These are phyloP conservation scores for Drosophila orosa DNA, from an alignment of 1,140 invertebrate species.

Conservation along the genomic window DNA sequence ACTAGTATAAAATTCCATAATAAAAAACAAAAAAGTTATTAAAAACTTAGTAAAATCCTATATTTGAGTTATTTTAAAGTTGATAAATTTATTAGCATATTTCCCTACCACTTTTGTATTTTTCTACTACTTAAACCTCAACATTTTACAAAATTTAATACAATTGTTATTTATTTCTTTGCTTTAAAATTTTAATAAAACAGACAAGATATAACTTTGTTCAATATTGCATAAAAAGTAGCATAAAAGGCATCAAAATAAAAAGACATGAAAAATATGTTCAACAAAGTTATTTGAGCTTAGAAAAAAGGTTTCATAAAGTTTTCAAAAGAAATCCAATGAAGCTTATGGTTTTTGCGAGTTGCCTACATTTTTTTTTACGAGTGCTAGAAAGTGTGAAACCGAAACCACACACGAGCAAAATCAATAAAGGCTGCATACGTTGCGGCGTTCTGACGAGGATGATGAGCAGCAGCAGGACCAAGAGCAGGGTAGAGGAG, in stretches of 20 bases:
- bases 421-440: conserved; percentile 73
- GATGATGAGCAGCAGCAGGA: background rate
- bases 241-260: background rate
- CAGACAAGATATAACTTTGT: background rate
- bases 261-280: background rate
- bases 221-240: conserved; percentile 1
- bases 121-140: too few relatives aligned
- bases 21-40: background rate
- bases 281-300: background rate
- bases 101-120: fast-evolving
- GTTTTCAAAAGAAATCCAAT: conserved; percentile 1
- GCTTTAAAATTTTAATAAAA: background rate
- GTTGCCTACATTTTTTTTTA: conserved; percentile 10
- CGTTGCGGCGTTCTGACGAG: conserved; percentile 9
- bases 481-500: background rate
- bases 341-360: conserved; percentile 2
- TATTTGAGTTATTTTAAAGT: background rate
- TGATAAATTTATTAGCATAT: background rate
- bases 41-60: too few relatives aligned
- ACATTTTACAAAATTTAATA: background rate
- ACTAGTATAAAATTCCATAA: too few relatives aligned
- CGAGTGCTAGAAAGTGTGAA: conserved; percentile 28
- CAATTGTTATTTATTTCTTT: background rate
- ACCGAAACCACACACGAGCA: conserved; percentile 55
- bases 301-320: conserved; percentile 10